Percentiles rank a stretch among this genome's conserved stretches.
These are phyloP conservation scores for Formicarius rufipectus DNA, from an alignment of 2,113 vertebrate genomes.

Conservation along the genomic window DNA sequence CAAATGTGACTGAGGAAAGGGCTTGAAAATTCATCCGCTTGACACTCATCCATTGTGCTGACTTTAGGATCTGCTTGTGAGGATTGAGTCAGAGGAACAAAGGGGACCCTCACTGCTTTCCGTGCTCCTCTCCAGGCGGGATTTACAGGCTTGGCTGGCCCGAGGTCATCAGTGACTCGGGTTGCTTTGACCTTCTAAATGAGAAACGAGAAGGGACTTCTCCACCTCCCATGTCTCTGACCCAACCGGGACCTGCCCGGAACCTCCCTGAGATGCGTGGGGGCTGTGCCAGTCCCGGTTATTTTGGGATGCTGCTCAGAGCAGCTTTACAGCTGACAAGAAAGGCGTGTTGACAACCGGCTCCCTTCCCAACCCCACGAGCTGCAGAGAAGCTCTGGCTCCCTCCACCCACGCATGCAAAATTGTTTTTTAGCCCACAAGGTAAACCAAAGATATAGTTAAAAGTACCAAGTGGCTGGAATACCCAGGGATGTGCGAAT, in stretches of 20 bases:
- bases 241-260: not conserved
- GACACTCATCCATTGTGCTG: not conserved
- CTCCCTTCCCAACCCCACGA: slow-evolving; percentile 15
- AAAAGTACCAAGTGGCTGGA: slow-evolving; percentile 82
- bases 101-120: not conserved
- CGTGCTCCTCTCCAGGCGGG: not conserved
- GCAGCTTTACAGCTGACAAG: slow-evolving; percentile 19
- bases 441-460: slow-evolving; percentile 75
- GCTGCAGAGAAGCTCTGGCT: slow-evolving; percentile 3
- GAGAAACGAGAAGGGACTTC: not conserved
- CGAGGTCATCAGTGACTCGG: not conserved
- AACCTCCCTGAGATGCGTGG: not conserved
- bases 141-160: not conserved
- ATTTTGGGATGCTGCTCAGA: slow-evolving; percentile 30
- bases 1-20: not conserved
- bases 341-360: slow-evolving; percentile 45
- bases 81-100: not conserved
- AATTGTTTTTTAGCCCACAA: slow-evolving; percentile 63
- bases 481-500: slow-evolving; percentile 85
- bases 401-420: slow-evolving; percentile 51
- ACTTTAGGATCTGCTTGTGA: not conserved
- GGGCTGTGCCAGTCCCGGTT: slow-evolving; percentile 6
- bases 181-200: not conserved
- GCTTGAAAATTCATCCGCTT: slow-evolving; percentile 12
- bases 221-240: not conserved